Evolutionary conservation across 2,797 vertebrate species (phyloP).

Genomic region (Poecile montanus): DNA sequence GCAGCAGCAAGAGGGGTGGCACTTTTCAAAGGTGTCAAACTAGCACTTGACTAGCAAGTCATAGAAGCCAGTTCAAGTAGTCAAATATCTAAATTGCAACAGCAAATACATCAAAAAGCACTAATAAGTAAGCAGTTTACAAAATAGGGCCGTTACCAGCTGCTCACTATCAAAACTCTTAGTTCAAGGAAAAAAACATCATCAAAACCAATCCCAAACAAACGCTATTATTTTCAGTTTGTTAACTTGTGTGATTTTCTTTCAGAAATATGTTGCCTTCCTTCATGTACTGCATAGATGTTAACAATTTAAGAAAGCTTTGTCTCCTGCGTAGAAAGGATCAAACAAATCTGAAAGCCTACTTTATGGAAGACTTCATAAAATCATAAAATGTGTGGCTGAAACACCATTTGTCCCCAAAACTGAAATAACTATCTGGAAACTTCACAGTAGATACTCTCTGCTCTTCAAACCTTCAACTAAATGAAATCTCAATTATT

Average conservation of each 20-base stretch:
- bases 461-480: background rate
- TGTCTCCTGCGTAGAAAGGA: background rate
- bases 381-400: background rate
- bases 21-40: background rate
- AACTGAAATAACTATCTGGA: background rate
- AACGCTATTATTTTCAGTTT: background rate
- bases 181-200: accelerated
- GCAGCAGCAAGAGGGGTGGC: background rate
- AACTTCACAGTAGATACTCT: background rate
- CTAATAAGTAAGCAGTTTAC: background rate
- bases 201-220: background rate
- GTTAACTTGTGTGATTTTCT: background rate
- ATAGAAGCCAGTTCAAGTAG: background rate
- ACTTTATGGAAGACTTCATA: background rate
- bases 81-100: background rate
- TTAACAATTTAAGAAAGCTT: background rate
- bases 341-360: background rate
- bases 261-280: background rate
- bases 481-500: background rate
- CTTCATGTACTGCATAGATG: background rate
- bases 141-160: background rate
- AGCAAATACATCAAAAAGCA: background rate
- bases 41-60: background rate
- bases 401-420: background rate
- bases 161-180: background rate